Percentiles rank a stretch among this genome's conserved stretches.
Conservation (phyloP, 2,888 invertebrate species). For the Darwinula stevensoni region DNA sequence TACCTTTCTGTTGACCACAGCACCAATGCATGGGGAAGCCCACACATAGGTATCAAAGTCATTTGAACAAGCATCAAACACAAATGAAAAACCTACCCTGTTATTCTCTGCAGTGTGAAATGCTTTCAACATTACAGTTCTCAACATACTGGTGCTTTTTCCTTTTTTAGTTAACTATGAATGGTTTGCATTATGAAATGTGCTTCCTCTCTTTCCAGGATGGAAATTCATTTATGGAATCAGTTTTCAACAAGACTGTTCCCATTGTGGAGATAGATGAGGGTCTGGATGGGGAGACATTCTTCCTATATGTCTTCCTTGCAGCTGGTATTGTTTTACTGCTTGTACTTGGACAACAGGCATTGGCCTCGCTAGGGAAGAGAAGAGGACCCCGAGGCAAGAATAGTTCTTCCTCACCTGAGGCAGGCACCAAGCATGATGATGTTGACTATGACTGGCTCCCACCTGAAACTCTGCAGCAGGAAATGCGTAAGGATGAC, state of each 20-base stretch:
- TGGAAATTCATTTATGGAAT: constrained; percentile 39
- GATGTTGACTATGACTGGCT: constrained; percentile 98
- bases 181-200: too few species aligned
- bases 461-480: constrained; percentile 48
- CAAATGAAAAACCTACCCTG: too few species aligned
- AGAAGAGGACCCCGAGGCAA: constrained; percentile 18
- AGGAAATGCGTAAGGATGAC: constrained; percentile 50
- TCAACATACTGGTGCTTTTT: too few species aligned
- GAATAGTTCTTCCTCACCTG: constrained; percentile 31
- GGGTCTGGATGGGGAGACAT: constrained; percentile 89
- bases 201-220: too few species aligned
- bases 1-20: too few species aligned
- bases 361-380: constrained; percentile 51
- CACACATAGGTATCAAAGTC: too few species aligned
- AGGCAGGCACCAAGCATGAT: constrained; percentile 64
- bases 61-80: too few species aligned
- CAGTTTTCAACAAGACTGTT: constrained; percentile 92
- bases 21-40: too few species aligned
- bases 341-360: constrained; percentile 61
- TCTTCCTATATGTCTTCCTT: constrained; percentile 87
- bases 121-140: too few species aligned
- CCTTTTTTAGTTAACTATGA: too few species aligned
- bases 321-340: constrained; percentile 62
- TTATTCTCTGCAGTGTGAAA: too few species aligned
- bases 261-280: constrained; percentile 86